phyloP scores from a whole-genome alignment of 2,113 vertebrate genomes.

The Uropsilus gracilis region DNA sequence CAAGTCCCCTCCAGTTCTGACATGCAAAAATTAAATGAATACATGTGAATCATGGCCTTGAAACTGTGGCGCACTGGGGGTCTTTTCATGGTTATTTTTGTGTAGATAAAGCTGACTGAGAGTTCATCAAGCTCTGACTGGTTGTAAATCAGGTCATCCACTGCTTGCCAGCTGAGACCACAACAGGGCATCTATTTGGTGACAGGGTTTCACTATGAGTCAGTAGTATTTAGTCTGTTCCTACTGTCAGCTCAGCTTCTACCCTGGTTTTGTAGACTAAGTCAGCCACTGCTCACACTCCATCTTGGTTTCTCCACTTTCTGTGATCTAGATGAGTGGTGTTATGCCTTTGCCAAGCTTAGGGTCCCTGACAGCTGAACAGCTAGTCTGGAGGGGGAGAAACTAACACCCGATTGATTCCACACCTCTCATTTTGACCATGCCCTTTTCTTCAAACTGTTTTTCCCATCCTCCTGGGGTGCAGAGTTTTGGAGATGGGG shows the following conservation, averaged over 20 bases:
- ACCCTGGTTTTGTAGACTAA: background rate
- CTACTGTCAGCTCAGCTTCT: background rate
- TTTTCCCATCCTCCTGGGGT: background rate
- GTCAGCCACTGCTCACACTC: background rate
- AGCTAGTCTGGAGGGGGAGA: background rate
- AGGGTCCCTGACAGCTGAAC: background rate
- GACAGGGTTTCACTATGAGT: background rate
- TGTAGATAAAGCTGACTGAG: background rate
- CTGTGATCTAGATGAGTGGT: background rate
- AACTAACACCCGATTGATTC: background rate
- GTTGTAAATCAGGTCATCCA: background rate
- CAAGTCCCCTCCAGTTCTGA: background rate
- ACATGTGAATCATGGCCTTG: slow-evolving; percentile 5
- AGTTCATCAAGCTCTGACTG: background rate
- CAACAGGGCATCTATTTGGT: background rate
- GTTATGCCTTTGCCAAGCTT: background rate
- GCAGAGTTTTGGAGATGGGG: background rate
- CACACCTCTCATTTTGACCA: background rate
- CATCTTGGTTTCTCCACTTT: slow-evolving; percentile 6
- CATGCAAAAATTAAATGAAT: slow-evolving; percentile 30
- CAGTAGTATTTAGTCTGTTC: background rate
- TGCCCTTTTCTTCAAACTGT: background rate
- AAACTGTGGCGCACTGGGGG: background rate
- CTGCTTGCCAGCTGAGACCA: background rate
- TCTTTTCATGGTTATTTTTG: slow-evolving; percentile 36